Conservation (phyloP, 2,797 vertebrate genomes). For the Coreius guichenoti region DNA sequence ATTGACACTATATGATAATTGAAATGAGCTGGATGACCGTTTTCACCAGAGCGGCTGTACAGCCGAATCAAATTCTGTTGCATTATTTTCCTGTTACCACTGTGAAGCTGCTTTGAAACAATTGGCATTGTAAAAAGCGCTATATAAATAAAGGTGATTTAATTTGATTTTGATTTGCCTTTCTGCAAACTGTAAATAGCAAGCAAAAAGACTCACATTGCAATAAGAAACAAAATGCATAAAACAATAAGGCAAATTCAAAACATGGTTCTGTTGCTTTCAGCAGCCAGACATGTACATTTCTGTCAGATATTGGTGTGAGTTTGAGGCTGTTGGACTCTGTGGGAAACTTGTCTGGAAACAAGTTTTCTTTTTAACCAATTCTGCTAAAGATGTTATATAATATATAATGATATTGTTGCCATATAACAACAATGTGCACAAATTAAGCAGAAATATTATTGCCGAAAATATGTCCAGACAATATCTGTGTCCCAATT, state of each 20-base stretch:
- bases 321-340: neutral
- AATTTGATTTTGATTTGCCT: too few relatives aligned
- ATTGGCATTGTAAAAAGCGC: too few relatives aligned
- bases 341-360: neutral
- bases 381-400: neutral
- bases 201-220: neutral
- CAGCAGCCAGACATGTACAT: neutral
- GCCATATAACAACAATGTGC: neutral
- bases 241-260: neutral
- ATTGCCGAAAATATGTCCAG: neutral
- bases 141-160: too few relatives aligned
- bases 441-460: neutral
- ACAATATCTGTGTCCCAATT: neutral
- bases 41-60: too few relatives aligned
- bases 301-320: neutral
- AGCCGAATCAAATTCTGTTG: too few relatives aligned
- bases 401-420: too few relatives aligned
- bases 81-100: too few relatives aligned
- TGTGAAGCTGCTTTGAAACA: too few relatives aligned
- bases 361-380: neutral
- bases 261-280: neutral
- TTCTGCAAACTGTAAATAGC: neutral
- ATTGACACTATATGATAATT: too few relatives aligned
- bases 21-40: too few relatives aligned
- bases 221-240: neutral